Percentiles rank a stretch among this genome's conserved stretches.
Conservation (phyloP, 2,113 vertebrate species). For the Tragelaphus scriptus region DNA sequence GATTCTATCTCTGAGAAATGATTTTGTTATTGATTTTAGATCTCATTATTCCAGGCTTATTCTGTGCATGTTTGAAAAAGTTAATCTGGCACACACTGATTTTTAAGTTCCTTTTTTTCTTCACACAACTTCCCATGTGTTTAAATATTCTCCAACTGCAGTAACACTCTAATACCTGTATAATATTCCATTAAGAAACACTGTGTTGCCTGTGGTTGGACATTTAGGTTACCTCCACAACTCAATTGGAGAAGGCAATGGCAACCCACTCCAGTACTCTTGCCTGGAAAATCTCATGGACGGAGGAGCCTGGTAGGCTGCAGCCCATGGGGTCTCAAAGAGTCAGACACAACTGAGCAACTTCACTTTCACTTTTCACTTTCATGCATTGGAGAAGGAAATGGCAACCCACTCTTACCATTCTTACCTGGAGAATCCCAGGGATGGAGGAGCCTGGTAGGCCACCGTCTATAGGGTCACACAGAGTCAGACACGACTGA, state of each 20-base stretch:
- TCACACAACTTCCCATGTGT: neutral
- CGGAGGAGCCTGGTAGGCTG: too few relatives aligned
- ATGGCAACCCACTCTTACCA: too few relatives aligned
- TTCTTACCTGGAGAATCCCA: too few relatives aligned
- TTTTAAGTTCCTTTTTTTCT: conserved; percentile 23
- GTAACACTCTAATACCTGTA: neutral
- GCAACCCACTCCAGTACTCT: too few relatives aligned
- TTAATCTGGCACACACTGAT: neutral
- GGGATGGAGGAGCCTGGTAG: too few relatives aligned
- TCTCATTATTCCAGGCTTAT: neutral
- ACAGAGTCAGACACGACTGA: too few relatives aligned
- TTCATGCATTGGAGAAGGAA: too few relatives aligned
- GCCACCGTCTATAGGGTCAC: accelerated
- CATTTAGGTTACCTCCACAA: neutral
- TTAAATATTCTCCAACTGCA: conserved; percentile 19
- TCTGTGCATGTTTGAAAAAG: conserved; percentile 3
- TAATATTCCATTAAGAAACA: neutral
- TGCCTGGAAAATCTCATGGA: too few relatives aligned
- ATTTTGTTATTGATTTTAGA: neutral
- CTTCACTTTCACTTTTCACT: too few relatives aligned
- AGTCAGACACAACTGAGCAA: too few relatives aligned
- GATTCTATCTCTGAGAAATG: neutral
- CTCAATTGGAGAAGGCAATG: neutral
- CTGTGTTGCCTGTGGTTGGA: neutral
- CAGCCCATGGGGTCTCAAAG: too few relatives aligned